phyloP scores from a whole-genome alignment of 2,113 vertebrate species.

The Anguilla rostrata region DNA sequence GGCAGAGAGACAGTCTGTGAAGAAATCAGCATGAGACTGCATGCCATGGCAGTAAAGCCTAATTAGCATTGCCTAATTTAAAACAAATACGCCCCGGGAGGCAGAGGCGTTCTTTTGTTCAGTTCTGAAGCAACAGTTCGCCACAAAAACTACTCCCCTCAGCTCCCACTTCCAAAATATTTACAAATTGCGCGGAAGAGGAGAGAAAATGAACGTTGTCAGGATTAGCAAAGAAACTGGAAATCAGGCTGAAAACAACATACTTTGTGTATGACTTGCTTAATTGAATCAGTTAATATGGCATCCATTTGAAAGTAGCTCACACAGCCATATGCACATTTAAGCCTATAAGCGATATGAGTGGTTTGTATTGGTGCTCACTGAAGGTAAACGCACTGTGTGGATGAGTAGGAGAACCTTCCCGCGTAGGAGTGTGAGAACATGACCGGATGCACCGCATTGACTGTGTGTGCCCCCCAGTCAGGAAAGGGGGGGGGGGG shows the following conservation, averaged over 20 bases:
- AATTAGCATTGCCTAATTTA: slow-evolving; percentile 4
- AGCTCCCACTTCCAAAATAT: not conserved
- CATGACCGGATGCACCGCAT: not conserved
- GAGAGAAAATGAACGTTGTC: not conserved
- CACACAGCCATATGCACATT: not conserved
- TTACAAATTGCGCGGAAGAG: not conserved
- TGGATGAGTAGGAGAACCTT: not conserved
- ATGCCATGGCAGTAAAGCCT: not conserved
- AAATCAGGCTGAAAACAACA: no score
- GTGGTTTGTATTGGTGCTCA: not conserved
- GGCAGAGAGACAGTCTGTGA: not conserved
- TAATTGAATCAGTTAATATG: not conserved
- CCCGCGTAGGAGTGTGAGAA: not conserved
- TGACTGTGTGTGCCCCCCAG: not conserved
- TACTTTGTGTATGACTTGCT: not conserved
- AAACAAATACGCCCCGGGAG: not conserved
- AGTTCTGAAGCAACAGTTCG: not conserved
- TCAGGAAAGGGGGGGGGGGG: no score
- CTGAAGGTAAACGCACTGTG: no score
- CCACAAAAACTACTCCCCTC: not conserved
- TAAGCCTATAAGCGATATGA: not conserved
- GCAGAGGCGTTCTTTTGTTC: not conserved
- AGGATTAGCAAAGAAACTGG: no score
- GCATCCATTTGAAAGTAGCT: not conserved
- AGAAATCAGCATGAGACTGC: not conserved